Evolutionary conservation across 2,797 vertebrate species (phyloP).

Genomic region (Microchirus variegatus): DNA sequence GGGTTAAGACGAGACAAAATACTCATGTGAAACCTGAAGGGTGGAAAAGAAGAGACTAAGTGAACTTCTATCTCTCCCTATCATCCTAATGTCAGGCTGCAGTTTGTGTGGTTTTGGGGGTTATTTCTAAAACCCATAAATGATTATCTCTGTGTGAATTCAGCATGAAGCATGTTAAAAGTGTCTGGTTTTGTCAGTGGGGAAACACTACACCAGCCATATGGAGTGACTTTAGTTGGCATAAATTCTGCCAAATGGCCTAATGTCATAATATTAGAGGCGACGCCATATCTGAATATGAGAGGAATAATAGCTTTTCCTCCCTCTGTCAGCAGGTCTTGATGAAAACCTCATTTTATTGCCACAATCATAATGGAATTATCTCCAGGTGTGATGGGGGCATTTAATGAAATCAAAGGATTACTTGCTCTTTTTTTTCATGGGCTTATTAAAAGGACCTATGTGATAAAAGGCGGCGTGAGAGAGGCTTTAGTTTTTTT

Average conservation of each 20-base stretch:
- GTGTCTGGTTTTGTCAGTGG: constrained; percentile 28
- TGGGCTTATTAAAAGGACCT: constrained; percentile 73
- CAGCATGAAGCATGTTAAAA: constrained; percentile 2
- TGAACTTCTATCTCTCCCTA: neutral
- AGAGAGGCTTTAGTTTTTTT: constrained; percentile 32
- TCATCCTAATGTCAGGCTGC: neutral
- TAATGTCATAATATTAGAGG: constrained; percentile 66
- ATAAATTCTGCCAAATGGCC: constrained; percentile 72
- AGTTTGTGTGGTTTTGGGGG: constrained; percentile 1
- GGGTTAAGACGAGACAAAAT: constrained; percentile 9
- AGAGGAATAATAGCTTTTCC: constrained; percentile 79
- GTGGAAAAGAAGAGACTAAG: neutral
- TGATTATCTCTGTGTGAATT: neutral
- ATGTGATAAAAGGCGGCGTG: constrained; percentile 59
- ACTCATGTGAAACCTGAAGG: constrained; percentile 1
- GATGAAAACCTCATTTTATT: constrained; percentile 85
- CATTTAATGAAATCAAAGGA: constrained; percentile 84
- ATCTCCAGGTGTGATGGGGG: constrained; percentile 84
- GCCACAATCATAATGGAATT: constrained; percentile 85
- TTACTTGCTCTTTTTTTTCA: constrained; percentile 76
- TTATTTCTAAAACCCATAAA: constrained; percentile 6
- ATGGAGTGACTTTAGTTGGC: constrained; percentile 46
- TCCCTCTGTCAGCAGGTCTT: constrained; percentile 74
- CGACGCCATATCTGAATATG: constrained; percentile 68
- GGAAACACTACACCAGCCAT: constrained; percentile 34